phyloP scores from a whole-genome alignment of 2,888 invertebrate genomes.

The Balanococcus diminutus region DNA sequence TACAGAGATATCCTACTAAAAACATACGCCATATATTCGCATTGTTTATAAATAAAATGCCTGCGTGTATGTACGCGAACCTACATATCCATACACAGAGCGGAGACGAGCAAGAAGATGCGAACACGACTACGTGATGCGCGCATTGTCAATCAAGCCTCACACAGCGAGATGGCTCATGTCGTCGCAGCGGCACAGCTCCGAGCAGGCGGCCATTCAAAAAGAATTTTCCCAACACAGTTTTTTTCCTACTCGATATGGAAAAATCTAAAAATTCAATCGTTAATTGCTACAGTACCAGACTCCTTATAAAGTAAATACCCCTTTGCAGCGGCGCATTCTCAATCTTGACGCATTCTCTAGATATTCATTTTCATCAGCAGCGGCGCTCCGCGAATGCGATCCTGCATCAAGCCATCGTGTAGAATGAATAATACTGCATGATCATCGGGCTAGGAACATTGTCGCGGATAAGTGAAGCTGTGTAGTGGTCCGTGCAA shows the following conservation, averaged over 20 bases:
- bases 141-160: constrained; percentile 40
- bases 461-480: too few species aligned
- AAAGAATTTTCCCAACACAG: constrained; percentile 10
- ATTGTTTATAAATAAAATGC: constrained; percentile 16
- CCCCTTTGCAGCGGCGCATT: background rate
- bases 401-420: background rate
- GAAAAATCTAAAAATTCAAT: constrained; percentile 39
- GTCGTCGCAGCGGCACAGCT: background rate
- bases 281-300: constrained; percentile 26
- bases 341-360: background rate
- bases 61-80: background rate
- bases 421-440: background rate
- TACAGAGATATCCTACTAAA: background rate
- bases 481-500: too few species aligned
- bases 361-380: background rate
- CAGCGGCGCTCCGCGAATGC: background rate
- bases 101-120: background rate
- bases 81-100: background rate
- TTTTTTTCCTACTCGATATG: constrained; percentile 47
- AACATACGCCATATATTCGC: constrained; percentile 18
- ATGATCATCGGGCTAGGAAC: too few species aligned
- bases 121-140: constrained; percentile 25
- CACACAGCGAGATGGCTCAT: constrained; percentile 8
- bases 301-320: constrained; percentile 42
- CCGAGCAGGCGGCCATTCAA: background rate